Percentiles rank a stretch among this genome's conserved stretches.
Conservation (phyloP, 2,113 vertebrate species). For the Bos javanicus region DNA sequence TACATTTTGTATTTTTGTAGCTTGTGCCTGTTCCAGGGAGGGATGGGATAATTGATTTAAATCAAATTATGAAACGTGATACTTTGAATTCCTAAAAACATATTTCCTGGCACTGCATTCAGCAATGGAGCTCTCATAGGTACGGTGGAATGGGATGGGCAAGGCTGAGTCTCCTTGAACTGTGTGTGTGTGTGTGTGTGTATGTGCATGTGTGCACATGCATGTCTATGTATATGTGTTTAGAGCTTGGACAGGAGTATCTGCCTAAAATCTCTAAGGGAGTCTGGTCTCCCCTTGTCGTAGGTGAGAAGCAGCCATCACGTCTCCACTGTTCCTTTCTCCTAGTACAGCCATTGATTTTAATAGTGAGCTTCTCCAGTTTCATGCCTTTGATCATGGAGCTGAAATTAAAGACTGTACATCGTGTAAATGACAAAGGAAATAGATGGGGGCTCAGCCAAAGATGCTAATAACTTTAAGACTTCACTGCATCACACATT, state of each 20-base stretch:
- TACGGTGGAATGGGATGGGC: slow-evolving; percentile 70
- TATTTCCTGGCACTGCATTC: slow-evolving; percentile 78
- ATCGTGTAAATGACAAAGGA: slow-evolving; percentile 52
- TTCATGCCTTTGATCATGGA: slow-evolving; percentile 60
- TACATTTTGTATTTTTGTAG: slow-evolving; percentile 84
- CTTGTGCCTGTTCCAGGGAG: slow-evolving; percentile 85
- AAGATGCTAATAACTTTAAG: slow-evolving; percentile 55
- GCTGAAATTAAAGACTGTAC: slow-evolving; percentile 53
- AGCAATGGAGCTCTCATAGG: slow-evolving; percentile 76
- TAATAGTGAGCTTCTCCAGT: slow-evolving; percentile 34
- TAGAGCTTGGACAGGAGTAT: neutral
- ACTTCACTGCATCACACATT: slow-evolving; percentile 50
- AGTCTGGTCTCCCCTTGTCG: neutral
- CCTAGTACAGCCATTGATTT: slow-evolving; percentile 11
- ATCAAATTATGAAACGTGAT: slow-evolving; percentile 87
- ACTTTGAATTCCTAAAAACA: slow-evolving; percentile 81
- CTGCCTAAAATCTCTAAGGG: neutral
- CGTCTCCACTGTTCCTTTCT: neutral
- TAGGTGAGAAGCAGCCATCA: slow-evolving; percentile 44
- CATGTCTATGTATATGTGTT: neutral
- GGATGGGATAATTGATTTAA: slow-evolving; percentile 90
- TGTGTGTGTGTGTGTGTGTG: neutral
- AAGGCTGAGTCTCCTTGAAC: neutral
- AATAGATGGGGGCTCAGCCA: slow-evolving; percentile 53
- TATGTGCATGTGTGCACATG: neutral